A percentile compares a stretch with the other conserved stretches of the same genome.
Conservation (phyloP, 2,797 vertebrate species). For the Lepus townsendii region DNA sequence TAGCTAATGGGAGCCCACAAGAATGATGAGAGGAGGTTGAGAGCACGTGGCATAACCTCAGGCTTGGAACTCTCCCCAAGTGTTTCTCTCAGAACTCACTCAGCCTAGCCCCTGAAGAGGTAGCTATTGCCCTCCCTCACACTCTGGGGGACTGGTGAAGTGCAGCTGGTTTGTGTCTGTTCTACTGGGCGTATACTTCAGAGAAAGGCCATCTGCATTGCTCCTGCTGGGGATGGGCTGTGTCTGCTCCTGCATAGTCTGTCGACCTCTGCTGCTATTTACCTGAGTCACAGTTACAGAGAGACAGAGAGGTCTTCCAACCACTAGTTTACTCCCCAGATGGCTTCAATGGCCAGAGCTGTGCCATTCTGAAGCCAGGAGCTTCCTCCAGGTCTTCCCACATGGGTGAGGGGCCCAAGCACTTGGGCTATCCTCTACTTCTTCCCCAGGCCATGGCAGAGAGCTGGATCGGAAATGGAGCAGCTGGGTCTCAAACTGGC, state of each 20-base stretch:
- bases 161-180: neutral
- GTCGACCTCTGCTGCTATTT: neutral
- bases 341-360: no score
- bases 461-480: no score
- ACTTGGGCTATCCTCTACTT: no score
- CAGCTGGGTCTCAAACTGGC: no score
- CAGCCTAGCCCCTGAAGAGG: neutral
- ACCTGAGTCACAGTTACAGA: no score
- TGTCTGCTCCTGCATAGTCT: neutral
- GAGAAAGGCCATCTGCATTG: conserved; percentile 2
- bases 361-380: no score
- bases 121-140: neutral
- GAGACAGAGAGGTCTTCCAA: no score
- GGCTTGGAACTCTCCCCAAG: neutral
- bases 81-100: conserved; percentile 39
- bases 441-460: no score
- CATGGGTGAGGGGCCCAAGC: no score
- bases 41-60: neutral
- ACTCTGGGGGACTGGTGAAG: conserved; percentile 33
- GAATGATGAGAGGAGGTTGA: neutral
- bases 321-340: no score
- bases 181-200: neutral
- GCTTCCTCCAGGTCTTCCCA: no score
- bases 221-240: neutral
- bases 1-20: neutral